Evolutionary conservation across 1,140 invertebrate genomes (phyloP), one percentile per base, ranked within the genome.

Genomic region (Drosophila tani): DNA sequence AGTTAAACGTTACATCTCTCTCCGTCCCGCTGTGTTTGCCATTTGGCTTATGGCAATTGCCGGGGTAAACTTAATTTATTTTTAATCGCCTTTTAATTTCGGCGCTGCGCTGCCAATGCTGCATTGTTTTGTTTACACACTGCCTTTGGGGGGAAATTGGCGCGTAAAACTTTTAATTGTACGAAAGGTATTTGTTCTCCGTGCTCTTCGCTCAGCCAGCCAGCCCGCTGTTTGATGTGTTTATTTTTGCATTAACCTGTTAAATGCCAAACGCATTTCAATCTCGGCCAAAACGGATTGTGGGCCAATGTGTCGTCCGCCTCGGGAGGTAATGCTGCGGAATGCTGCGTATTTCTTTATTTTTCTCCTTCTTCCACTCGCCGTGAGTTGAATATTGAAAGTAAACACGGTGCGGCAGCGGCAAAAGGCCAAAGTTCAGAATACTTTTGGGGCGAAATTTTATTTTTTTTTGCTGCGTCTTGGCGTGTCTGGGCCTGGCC

Each of bases 71-170:
- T 90, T 90, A 90, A 88, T 88, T 88, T 88, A 88, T 88, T 88
- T 88, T 88, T 90, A 88, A 88, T 88, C 85, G 79, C 79, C 85
- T 79, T 88, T 88, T 84, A 88, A 88, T 90, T 90, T 69, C 21
- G 67, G 64, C 51, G 69, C 53, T 21, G 51, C 51, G 11, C 12
- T 35, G 49, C 47, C 27, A 24, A 24, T 17, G 75, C 59, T 75
- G 79, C 79, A 59, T 73, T 79, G 64, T 75, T 75, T 66, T 88
- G 85, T 88, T 90, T 90, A 69, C 64, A 32, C 29, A 29, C 74
- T 66, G 50, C 50, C 65, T 80, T 71, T 49, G 50, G 47, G 50
- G 47, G 32, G 49, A 79, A 75, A 82, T 79, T 77, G 79, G 58
- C 65, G 70, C 84, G 87, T 82, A 67, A 90, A 88, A 85, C 68